Evolutionary conservation across 2,888 invertebrate species (phyloP), one percentile per base, ranked within the genome.

Genomic region (Eremobia ochroleuca): DNA sequence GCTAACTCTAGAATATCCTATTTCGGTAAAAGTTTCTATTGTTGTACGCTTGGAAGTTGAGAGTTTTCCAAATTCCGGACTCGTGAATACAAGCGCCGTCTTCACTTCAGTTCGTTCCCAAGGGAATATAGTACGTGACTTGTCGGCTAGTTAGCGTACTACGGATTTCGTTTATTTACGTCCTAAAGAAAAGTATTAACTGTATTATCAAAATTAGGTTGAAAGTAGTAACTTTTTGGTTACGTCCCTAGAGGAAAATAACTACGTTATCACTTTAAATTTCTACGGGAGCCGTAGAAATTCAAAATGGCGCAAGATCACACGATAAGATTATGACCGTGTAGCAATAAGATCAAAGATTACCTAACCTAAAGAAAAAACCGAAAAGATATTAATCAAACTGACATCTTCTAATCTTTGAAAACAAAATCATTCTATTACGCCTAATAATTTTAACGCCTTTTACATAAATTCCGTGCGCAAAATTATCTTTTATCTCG

Each of bases 71-170:
- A 86, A 81, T 82, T 83, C 85, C 58, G 68, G 46, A 58, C 78
- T 87, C 55, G 72, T 62, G 67, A 81, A 79, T 77, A 79, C 65
- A 77, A 58, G 49, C 75, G 59, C 66, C 65, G 82, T 62, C 86
- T 85, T 78, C 74, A 68, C 76, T 79, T 82, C 52, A 61, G 73
- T 79, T 66, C 52, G 59, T 66, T 76, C 82, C 77, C 74, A 62
- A 76, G 82, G 82, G 89, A 82, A 76, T 65, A 37, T 77, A 76
- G 85, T 55, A 88, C 87, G 88, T 89, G 89, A 84, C 89, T 88
- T 77, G 81, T 83, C 71, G 62, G 62, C 80, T 85, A 81, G 85
- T 89, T 84, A 81, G 67, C 62, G 62, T 76, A 73, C 73, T 80
- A 64, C 40, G 49, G 70, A 79, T 89, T 81, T 59, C 49, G 65